phyloP scores from a whole-genome alignment of 2,797 vertebrate species.

The Hirundo rustica region DNA sequence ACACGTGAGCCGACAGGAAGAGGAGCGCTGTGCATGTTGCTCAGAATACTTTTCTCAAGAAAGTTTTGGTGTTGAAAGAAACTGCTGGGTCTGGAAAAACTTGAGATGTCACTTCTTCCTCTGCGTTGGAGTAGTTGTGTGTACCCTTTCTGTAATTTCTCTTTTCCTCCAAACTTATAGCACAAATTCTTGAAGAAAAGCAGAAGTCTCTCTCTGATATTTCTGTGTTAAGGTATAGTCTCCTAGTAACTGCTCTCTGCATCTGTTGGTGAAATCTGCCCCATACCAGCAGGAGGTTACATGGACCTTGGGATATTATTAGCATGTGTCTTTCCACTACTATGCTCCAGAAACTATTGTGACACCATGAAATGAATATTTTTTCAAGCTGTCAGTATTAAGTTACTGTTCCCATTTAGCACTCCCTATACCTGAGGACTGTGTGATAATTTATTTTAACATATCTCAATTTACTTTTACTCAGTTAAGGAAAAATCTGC shows the following conservation, averaged over 20 bases:
- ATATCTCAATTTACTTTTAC: neutral
- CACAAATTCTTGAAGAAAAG: neutral
- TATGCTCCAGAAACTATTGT: neutral
- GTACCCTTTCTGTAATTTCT: neutral
- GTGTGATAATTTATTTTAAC: neutral
- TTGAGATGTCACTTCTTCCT: neutral
- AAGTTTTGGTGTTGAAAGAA: neutral
- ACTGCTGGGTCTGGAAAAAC: neutral
- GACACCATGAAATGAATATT: neutral
- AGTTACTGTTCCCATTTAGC: slow-evolving; percentile 6
- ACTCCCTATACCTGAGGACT: neutral
- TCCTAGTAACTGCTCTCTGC: neutral
- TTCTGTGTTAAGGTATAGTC: neutral
- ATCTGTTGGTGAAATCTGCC: neutral
- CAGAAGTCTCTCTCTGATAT: neutral
- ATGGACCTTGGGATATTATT: neutral
- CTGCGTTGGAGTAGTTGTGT: neutral
- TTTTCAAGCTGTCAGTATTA: neutral
- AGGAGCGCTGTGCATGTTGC: neutral
- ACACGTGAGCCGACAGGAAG: neutral
- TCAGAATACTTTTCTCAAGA: neutral
- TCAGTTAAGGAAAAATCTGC: neutral
- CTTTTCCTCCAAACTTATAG: neutral
- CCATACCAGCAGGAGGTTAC: neutral
- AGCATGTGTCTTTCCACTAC: neutral